phyloP scores from a whole-genome alignment of 2,797 vertebrate genomes.

The Schizopygopsis pylzovi region DNA sequence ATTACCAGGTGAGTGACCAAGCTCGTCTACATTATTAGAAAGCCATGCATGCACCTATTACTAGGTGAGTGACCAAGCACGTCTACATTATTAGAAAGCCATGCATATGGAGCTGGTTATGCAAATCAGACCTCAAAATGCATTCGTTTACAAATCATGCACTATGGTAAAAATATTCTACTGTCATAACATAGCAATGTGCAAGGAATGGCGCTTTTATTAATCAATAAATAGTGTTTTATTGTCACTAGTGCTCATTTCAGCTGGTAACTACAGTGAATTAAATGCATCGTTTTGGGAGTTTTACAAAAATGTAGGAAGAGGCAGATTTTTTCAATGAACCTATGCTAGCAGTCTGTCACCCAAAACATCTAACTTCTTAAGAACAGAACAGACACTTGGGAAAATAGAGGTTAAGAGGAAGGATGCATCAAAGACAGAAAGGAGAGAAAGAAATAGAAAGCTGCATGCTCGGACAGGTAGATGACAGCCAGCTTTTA shows the following conservation, averaged over 20 bases:
- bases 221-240: not conserved
- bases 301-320: not conserved
- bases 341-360: not conserved
- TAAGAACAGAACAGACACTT: not conserved
- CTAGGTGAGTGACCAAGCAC: not conserved
- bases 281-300: not conserved
- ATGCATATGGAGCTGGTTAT: not conserved
- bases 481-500: constrained; percentile 46
- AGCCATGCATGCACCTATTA: too few relatives aligned
- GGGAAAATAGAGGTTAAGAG: constrained; percentile 14
- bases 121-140: not conserved
- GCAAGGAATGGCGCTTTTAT: not conserved
- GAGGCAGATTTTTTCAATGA: not conserved
- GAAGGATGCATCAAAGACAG: constrained; percentile 7
- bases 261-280: not conserved
- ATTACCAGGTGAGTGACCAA: too few relatives aligned
- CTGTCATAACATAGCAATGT: not conserved
- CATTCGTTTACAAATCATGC: not conserved
- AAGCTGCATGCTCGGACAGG: not conserved
- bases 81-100: not conserved
- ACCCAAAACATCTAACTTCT: constrained; percentile 5
- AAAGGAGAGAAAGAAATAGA: constrained; percentile 25
- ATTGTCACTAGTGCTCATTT: not conserved
- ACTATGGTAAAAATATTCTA: not conserved
- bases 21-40: too few relatives aligned